A percentile compares a stretch with the other conserved stretches of the same genome.
phyloP scores from a whole-genome alignment of 2,888 invertebrate genomes.

The Cordylochernes scorpioides region DNA sequence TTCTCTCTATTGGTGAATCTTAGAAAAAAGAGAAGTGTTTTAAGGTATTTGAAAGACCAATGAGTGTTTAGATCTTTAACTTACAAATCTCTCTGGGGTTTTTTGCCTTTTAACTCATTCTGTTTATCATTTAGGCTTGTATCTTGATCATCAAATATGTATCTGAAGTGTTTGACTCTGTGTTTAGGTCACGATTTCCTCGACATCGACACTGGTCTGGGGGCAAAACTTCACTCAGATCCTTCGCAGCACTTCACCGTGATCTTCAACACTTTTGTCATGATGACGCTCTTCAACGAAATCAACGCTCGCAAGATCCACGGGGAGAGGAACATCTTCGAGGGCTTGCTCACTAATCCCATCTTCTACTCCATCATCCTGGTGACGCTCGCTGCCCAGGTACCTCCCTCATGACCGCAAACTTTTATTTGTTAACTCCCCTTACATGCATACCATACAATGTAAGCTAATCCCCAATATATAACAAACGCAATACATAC shows the following conservation, averaged over 20 bases:
- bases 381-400: slow-evolving; percentile 71
- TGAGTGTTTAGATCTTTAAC: too few relatives aligned
- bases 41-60: too few relatives aligned
- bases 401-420: too few relatives aligned
- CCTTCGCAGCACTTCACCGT: slow-evolving; percentile 88
- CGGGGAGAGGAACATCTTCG: slow-evolving; percentile 90
- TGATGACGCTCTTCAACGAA: slow-evolving; percentile 99
- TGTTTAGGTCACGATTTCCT: slow-evolving; percentile 9
- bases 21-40: too few relatives aligned
- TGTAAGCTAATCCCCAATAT: too few relatives aligned
- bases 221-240: slow-evolving; percentile 38
- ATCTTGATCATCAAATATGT: neutral
- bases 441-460: too few relatives aligned
- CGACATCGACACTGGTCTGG: slow-evolving; percentile 24
- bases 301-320: slow-evolving; percentile 98
- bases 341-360: slow-evolving; percentile 85
- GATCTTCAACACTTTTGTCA: slow-evolving; percentile 97
- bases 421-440: too few relatives aligned
- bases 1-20: too few relatives aligned
- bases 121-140: too few relatives aligned
- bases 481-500: too few relatives aligned
- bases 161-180: neutral
- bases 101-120: too few relatives aligned
- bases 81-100: too few relatives aligned
- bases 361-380: slow-evolving; percentile 97